phyloP scores from a whole-genome alignment of 2,797 vertebrate species.

The Botia almorhae region DNA sequence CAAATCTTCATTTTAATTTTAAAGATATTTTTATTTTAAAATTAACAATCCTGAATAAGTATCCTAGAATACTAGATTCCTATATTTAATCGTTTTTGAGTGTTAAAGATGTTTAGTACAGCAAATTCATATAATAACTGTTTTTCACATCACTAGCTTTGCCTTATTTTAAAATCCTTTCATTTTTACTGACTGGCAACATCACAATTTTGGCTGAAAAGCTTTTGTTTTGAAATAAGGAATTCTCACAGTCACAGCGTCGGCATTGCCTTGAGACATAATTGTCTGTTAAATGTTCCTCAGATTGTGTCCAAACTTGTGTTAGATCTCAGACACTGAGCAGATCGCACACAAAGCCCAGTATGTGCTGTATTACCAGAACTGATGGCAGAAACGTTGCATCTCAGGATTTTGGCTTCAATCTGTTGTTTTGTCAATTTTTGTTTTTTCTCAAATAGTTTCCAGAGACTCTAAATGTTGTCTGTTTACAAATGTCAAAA shows the following conservation, averaged over 20 bases:
- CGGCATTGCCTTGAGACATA: conserved; percentile 35
- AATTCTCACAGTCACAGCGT: conserved; percentile 37
- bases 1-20: not conserved
- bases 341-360: conserved; percentile 24
- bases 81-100: not conserved
- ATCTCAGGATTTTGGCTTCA: conserved; percentile 13
- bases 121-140: not conserved
- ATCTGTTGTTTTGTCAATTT: conserved; percentile 6
- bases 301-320: conserved; percentile 34
- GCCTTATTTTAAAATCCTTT: conserved; percentile 29
- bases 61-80: too few relatives aligned
- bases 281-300: conserved; percentile 43
- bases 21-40: not conserved
- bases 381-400: conserved; percentile 27
- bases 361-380: conserved; percentile 15
- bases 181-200: conserved; percentile 25
- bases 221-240: conserved; percentile 38
- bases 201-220: conserved; percentile 22
- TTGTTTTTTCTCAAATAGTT: conserved; percentile 16
- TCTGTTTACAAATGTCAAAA: conserved; percentile 20
- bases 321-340: conserved; percentile 31
- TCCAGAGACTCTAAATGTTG: not conserved
- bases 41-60: not conserved
- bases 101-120: not conserved
- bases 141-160: conserved; percentile 10